Evolutionary conservation across 2,113 vertebrate genomes (phyloP).

Genomic region (Ammodytes marinus): DNA sequence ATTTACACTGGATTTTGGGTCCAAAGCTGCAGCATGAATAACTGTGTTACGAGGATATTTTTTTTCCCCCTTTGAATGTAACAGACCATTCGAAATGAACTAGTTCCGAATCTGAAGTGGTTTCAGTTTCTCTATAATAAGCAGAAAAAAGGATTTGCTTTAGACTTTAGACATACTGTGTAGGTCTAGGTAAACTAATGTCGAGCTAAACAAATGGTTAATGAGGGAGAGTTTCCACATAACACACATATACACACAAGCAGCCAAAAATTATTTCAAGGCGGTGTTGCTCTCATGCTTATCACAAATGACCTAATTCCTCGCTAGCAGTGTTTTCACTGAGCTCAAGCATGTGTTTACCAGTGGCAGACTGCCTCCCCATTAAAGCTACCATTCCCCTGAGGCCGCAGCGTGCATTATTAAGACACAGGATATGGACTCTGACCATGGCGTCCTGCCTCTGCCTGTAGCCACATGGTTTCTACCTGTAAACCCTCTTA

Average conservation of each 20-base stretch:
- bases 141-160: slow-evolving; percentile 52
- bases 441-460: slow-evolving; percentile 72
- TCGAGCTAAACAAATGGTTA: slow-evolving; percentile 70
- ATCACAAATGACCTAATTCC: slow-evolving; percentile 80
- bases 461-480: slow-evolving; percentile 78
- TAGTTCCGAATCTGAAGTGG: slow-evolving; percentile 34
- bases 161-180: slow-evolving; percentile 42
- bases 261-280: slow-evolving; percentile 71
- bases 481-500: slow-evolving; percentile 79
- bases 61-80: slow-evolving; percentile 34
- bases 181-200: slow-evolving; percentile 58
- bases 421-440: slow-evolving; percentile 83
- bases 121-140: slow-evolving; percentile 37
- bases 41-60: slow-evolving; percentile 9
- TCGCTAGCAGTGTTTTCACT: slow-evolving; percentile 71
- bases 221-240: slow-evolving; percentile 54
- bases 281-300: slow-evolving; percentile 67
- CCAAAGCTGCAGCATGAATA: slow-evolving; percentile 48
- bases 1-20: slow-evolving; percentile 47
- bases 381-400: slow-evolving; percentile 79
- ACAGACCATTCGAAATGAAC: slow-evolving; percentile 42
- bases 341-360: slow-evolving; percentile 81
- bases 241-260: slow-evolving; percentile 11
- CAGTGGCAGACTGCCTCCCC: slow-evolving; percentile 78
- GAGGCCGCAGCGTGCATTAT: slow-evolving; percentile 71